Percentiles rank a stretch among this genome's conserved stretches.
Evolutionary conservation across 2,888 invertebrate species (phyloP).

Genomic region (Drosophila dives): DNA sequence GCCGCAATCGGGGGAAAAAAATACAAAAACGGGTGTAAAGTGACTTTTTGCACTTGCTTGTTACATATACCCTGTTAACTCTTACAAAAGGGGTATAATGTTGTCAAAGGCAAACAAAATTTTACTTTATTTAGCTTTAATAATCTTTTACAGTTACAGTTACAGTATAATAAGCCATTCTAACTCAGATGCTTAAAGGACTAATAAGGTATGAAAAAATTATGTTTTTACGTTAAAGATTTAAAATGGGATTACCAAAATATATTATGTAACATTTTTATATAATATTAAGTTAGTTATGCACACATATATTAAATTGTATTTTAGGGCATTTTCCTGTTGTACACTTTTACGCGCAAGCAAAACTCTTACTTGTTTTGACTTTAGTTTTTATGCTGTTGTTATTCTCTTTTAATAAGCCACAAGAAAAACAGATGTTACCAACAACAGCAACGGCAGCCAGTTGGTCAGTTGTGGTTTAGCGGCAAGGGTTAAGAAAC

Average conservation of each 20-base stretch:
- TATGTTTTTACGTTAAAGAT: neutral
- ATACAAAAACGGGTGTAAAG: conserved; percentile 36
- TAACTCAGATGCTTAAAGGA: neutral
- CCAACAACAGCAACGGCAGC: conserved; percentile 22
- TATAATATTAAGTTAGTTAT: neutral
- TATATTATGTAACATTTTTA: neutral
- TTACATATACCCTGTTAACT: conserved; percentile 21
- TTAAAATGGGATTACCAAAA: neutral
- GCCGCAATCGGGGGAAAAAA: conserved; percentile 19
- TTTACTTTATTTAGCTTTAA: neutral
- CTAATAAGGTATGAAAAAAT: neutral
- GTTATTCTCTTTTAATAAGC: conserved; percentile 29
- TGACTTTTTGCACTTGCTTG: conserved; percentile 54
- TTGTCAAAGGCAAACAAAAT: neutral
- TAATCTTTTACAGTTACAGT: neutral
- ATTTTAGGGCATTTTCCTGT: conserved; percentile 13
- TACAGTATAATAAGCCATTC: neutral
- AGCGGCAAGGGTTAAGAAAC: conserved; percentile 48
- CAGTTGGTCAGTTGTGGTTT: conserved; percentile 63
- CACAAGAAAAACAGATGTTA: conserved; percentile 56
- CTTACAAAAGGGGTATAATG: neutral
- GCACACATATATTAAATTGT: neutral
- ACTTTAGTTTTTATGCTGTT: conserved; percentile 14
- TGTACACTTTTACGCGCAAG: neutral
- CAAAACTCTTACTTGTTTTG: conserved; percentile 5